Percentiles rank a stretch among this genome's conserved stretches.
Evolutionary conservation across 2,797 vertebrate genomes (phyloP).

Genomic region (Nyctalus aviator): DNA sequence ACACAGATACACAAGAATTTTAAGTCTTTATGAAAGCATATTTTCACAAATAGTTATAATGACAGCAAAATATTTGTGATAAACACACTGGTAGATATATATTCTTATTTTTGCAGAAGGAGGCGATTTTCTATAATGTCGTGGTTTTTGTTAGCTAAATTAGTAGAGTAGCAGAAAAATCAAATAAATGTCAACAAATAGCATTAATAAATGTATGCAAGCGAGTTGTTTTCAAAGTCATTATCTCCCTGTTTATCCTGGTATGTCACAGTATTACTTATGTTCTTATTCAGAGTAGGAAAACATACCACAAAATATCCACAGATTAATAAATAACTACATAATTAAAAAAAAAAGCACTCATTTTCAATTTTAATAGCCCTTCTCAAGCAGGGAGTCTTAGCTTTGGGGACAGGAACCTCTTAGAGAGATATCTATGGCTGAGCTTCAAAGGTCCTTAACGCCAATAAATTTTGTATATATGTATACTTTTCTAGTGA

Average conservation of each 20-base stretch:
- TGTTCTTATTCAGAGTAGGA: background rate
- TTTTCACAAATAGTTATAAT: background rate
- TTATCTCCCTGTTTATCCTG: background rate
- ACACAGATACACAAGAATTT: background rate
- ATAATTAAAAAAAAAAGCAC: background rate
- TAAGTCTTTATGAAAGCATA: background rate
- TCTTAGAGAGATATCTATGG: background rate
- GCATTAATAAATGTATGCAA: slow-evolving; percentile 18
- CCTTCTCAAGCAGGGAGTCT: background rate
- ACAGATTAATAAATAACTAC: background rate
- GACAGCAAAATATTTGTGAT: background rate
- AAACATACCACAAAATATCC: slow-evolving; percentile 8
- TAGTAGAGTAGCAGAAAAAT: slow-evolving; percentile 38
- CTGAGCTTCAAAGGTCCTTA: background rate
- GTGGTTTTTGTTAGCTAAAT: background rate
- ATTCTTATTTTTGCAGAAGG: background rate
- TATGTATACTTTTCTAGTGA: background rate
- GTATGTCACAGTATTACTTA: background rate
- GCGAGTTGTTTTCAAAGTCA: background rate
- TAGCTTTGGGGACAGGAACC: background rate
- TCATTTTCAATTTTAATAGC: slow-evolving; percentile 4
- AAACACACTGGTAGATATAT: background rate
- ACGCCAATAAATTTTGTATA: background rate
- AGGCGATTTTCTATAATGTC: background rate
- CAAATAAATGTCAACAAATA: slow-evolving; percentile 9